Conservation (phyloP, 2,113 vertebrate genomes). For the Corythoichthys haematopterus region DNA sequence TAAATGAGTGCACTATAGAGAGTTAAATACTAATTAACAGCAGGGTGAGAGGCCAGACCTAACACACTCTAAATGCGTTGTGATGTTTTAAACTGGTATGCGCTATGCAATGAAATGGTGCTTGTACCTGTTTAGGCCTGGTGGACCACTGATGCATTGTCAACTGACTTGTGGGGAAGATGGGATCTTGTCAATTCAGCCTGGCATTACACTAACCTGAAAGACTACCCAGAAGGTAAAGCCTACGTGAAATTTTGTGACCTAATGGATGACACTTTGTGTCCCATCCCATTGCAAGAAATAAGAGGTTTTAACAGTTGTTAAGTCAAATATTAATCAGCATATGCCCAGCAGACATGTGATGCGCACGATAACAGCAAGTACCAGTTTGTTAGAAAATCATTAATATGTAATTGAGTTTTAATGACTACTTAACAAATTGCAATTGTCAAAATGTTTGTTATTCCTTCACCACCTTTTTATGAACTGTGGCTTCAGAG, state of each 20-base stretch:
- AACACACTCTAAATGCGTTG: background rate
- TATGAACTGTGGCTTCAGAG: constrained; percentile 64
- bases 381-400: background rate
- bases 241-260: background rate
- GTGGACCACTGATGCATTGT: constrained; percentile 59
- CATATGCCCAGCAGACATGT: background rate
- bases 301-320: background rate
- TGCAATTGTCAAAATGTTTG: background rate
- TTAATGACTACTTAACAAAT: background rate
- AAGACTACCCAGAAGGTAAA: constrained; percentile 57
- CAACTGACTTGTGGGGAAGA: constrained; percentile 71
- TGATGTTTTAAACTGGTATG: no score
- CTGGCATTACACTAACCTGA: constrained; percentile 68
- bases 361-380: background rate
- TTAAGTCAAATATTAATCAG: background rate
- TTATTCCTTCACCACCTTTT: constrained; percentile 7
- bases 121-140: constrained; percentile 57
- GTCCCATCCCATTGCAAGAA: background rate
- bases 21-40: background rate
- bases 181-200: constrained; percentile 50
- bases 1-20: no score
- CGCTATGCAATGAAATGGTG: background rate
- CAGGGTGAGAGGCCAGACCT: background rate
- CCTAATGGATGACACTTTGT: background rate
- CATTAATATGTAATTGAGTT: background rate